Evolutionary conservation across 2,888 invertebrate species (phyloP), one percentile per base, ranked within the genome.

Genomic region (Sisyra terminalis): DNA sequence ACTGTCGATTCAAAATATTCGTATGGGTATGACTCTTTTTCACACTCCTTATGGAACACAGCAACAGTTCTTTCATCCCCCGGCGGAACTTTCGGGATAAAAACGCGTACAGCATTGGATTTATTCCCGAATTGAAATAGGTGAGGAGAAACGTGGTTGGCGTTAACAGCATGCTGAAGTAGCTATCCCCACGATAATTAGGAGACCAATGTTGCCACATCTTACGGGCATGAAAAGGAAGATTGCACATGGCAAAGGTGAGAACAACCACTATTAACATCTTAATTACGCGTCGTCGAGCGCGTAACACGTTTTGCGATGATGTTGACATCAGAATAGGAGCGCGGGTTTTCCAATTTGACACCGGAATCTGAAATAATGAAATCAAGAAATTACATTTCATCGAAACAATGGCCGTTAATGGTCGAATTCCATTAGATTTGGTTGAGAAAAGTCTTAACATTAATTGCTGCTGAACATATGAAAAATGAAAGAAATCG

Each of bases 51-150:
- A 54, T 49, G 13, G 66, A 65, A 55, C 83, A 85, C 46, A 75
- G 67, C 29, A 88, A 59, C 16, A 88, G 68, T 59, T 90, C 89
- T 46, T 75, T 70, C 78, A 90, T 86, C 14, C 87, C 87, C 55
- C 80, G 79, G 48, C 62, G 52, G 57, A 79, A 79, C 52, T 75
- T 73, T 32, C 70, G 66, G 2, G 77, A 78, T 42, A 92, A 67
- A 58, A 92, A 86, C 3, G 90, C 90, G 63, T 92, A 93, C 7
- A 93, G 69, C 41, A 92, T 66, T 0, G 92, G 92, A 64, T 93
- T 92, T 48, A 92, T 74, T 39, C 18, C 90, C 13, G 88, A 89
- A 67, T 92, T 90, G 61, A 85, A 77, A 60, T 89, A 93, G 35
- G 89, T 77, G 50, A 88, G 73, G 46, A 92, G 73, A 61, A 86